Conservation (phyloP, 2,888 invertebrate species). For the Clusia tigrina region DNA sequence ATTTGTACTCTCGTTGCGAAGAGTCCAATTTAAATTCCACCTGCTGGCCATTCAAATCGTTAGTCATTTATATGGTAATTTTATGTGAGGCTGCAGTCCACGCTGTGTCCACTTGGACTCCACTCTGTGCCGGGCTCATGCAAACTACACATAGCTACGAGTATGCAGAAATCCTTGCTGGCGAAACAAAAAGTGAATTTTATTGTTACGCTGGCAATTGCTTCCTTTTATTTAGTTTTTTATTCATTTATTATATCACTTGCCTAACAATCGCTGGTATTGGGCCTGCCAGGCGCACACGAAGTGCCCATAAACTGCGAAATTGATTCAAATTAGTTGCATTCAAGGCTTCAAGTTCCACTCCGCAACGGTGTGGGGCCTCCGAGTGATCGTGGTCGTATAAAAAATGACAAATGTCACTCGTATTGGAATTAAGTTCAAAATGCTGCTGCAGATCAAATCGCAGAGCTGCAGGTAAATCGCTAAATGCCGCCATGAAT, state of each 20-base stretch:
- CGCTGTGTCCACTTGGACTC: too few species aligned
- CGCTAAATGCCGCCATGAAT: neutral
- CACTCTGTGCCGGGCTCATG: too few species aligned
- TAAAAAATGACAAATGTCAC: constrained; percentile 13
- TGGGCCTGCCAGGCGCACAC: neutral
- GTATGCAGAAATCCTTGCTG: too few species aligned
- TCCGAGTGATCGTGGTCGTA: neutral
- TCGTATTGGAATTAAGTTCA: constrained; percentile 14
- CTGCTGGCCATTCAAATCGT: constrained; percentile 26
- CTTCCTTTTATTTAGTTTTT: constrained; percentile 9
- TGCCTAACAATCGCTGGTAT: neutral
- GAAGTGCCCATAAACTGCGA: neutral
- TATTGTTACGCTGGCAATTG: constrained; percentile 11
- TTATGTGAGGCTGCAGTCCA: too few species aligned
- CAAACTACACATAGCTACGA: too few species aligned
- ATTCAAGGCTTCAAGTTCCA: too few species aligned
- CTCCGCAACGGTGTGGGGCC: neutral
- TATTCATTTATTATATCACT: neutral
- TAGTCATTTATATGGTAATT: constrained; percentile 23
- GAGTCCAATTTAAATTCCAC: constrained; percentile 21
- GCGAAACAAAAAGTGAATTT: neutral
- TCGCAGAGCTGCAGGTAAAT: too few species aligned
- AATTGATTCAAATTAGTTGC: neutral
- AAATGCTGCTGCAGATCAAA: constrained; percentile 7
- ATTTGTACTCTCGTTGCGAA: neutral